These are phyloP conservation scores for Nudaria mundana DNA, from an alignment of 2,888 invertebrate species.

Conservation along the genomic window DNA sequence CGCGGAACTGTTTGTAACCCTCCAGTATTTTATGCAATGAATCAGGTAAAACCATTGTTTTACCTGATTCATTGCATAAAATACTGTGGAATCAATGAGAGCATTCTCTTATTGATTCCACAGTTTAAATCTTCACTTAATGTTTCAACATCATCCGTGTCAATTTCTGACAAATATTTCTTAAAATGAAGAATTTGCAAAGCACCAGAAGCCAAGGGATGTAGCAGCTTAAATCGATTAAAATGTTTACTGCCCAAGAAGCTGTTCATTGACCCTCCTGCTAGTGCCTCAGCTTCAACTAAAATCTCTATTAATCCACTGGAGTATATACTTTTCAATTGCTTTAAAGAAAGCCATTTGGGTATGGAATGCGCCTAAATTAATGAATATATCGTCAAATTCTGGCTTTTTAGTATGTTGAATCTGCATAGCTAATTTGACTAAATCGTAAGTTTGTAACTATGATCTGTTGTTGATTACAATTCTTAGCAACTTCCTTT, in stretches of 20 bases:
- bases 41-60: constrained; percentile 25
- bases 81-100: too few species aligned
- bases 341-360: constrained; percentile 43
- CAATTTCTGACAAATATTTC: constrained; percentile 27
- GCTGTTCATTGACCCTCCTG: constrained; percentile 36
- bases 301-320: constrained; percentile 40
- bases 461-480: constrained; percentile 29
- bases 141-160: constrained; percentile 8
- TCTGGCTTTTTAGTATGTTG: constrained; percentile 23
- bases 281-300: constrained; percentile 38
- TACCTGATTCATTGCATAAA: too few species aligned
- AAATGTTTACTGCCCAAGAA: constrained; percentile 45
- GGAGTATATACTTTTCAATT: constrained; percentile 40
- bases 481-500: constrained; percentile 18
- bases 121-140: constrained; percentile 15
- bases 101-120: constrained; percentile 16
- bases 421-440: constrained; percentile 36
- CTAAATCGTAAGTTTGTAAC: constrained; percentile 44
- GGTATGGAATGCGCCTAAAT: constrained; percentile 38
- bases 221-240: constrained; percentile 44
- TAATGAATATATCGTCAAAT: constrained; percentile 36
- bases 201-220: constrained; percentile 34
- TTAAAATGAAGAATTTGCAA: constrained; percentile 41
- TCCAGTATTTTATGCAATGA: constrained; percentile 15
- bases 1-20: constrained; percentile 21